Percentiles rank a stretch among this genome's conserved stretches.
Evolutionary conservation across 1,140 invertebrate species (phyloP).

Genomic region (Lasaia peninsularis): DNA sequence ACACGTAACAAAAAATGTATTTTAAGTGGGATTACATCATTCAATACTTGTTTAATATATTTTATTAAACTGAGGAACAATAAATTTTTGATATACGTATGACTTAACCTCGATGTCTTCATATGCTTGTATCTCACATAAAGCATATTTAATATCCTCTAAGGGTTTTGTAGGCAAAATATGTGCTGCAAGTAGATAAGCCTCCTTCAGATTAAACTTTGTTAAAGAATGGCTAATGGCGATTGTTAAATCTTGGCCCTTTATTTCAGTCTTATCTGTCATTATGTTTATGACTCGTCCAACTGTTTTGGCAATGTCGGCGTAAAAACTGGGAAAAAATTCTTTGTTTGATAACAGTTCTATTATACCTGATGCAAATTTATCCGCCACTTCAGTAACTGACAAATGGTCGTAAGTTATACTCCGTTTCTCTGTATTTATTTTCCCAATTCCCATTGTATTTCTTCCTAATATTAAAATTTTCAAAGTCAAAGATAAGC

Average conservation of each 20-base stretch:
- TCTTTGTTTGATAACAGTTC: constrained; percentile 24
- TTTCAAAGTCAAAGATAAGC: constrained; percentile 26
- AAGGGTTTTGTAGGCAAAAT: not conserved
- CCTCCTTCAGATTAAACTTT: constrained; percentile 13
- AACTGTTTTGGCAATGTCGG: not conserved
- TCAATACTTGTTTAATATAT: too few species aligned
- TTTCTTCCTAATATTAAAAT: constrained; percentile 9
- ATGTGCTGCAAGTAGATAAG: constrained; percentile 14
- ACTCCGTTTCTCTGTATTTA: not conserved
- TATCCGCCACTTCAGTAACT: constrained; percentile 1
- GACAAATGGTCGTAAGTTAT: not conserved
- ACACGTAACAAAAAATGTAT: too few species aligned
- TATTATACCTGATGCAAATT: constrained; percentile 26
- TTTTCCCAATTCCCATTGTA: constrained; percentile 17
- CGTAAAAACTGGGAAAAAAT: constrained; percentile 22
- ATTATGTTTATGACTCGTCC: not conserved
- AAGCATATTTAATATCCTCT: not conserved
- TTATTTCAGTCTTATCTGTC: not conserved
- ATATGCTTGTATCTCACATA: not conserved
- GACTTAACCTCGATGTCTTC: not conserved
- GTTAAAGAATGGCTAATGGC: constrained; percentile 12
- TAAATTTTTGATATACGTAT: constrained; percentile 11
- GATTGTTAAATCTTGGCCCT: not conserved
- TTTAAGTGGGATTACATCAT: too few species aligned
- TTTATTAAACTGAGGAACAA: not conserved